A percentile compares a stretch with the other conserved stretches of the same genome.
phyloP scores from a whole-genome alignment of 2,888 invertebrate genomes.

The Ormyrus thymus region DNA sequence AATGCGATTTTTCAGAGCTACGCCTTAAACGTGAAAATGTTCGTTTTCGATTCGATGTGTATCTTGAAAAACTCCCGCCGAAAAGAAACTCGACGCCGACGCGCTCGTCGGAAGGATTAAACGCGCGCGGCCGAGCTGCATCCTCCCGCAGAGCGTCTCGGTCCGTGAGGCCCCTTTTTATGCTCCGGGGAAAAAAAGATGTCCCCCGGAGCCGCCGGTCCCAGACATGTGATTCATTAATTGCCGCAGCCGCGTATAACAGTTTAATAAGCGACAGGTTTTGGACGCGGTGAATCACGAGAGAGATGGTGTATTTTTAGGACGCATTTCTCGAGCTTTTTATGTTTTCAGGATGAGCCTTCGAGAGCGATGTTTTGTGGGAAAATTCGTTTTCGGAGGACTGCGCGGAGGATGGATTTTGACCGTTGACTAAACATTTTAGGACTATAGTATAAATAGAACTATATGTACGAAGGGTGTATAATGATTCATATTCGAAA shows the following conservation, averaged over 20 bases:
- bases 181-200: slow-evolving; percentile 2
- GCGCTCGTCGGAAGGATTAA: slow-evolving; percentile 42
- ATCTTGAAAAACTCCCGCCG: background rate
- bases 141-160: background rate
- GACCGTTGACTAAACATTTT: no score
- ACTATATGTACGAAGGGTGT: no score
- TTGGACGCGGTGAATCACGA: no score
- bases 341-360: background rate
- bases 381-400: no score
- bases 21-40: no score
- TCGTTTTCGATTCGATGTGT: background rate
- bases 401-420: no score
- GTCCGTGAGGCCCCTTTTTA: slow-evolving; percentile 38
- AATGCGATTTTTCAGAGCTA: background rate
- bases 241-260: slow-evolving; percentile 9
- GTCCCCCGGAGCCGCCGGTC: slow-evolving; percentile 26
- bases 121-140: slow-evolving; percentile 20
- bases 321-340: no score
- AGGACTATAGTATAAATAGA: no score
- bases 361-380: no score
- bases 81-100: background rate
- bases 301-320: no score
- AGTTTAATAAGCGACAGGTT: background rate
- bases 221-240: slow-evolving; percentile 31
- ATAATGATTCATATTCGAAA: no score